A percentile compares a stretch with the other conserved stretches of the same genome.
Evolutionary conservation across 2,797 vertebrate genomes (phyloP).

Genomic region (Rhabdomys pumilio): DNA sequence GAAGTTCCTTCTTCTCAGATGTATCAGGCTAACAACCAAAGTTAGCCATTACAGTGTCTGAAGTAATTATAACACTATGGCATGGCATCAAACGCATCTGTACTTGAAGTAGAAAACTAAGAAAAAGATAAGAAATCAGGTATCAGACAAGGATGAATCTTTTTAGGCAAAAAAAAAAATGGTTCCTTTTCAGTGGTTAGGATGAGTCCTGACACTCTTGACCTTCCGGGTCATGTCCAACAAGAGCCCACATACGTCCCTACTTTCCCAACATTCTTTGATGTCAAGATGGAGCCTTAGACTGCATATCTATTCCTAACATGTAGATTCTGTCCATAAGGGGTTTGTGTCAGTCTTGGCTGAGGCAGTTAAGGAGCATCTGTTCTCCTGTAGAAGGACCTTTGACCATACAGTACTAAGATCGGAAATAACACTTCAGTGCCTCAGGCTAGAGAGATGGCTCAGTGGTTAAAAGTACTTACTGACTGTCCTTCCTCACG

Average conservation of each 20-base stretch:
- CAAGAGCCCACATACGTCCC: not conserved
- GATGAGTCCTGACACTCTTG: not conserved
- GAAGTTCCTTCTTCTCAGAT: not conserved
- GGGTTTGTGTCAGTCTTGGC: not conserved
- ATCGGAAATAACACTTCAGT: not conserved
- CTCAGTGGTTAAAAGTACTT: not conserved
- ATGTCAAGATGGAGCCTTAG: not conserved
- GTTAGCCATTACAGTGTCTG: not conserved
- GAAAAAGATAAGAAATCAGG: not conserved
- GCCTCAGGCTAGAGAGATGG: not conserved
- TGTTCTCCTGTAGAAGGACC: not conserved
- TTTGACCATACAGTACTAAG: not conserved
- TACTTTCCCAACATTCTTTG: not conserved
- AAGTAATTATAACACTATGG: not conserved
- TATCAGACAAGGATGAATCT: not conserved
- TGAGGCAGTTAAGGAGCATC: too few species aligned
- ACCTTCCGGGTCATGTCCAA: not conserved
- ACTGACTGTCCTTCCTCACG: not conserved
- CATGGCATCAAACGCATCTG: not conserved
- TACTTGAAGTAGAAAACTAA: not conserved
- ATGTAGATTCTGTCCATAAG: rapidly evolving
- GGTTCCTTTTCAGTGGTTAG: not conserved
- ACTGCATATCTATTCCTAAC: not conserved
- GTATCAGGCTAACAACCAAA: not conserved
- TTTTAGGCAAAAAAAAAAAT: not conserved